Base-by-base conservation (phyloP, 2,113 vertebrate species). In the Eira barbara region DNA sequence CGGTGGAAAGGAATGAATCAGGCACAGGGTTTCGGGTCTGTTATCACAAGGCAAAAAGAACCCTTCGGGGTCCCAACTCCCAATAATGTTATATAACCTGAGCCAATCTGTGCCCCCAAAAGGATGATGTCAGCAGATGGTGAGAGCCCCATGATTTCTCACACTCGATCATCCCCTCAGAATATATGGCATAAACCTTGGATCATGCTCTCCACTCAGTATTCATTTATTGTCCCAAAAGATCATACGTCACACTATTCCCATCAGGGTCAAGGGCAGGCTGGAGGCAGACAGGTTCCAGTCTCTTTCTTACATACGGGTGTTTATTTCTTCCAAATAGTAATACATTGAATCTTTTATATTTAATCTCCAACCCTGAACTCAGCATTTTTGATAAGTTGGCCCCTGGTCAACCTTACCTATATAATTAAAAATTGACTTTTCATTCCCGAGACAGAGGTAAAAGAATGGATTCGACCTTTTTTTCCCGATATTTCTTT, bases 401-500 rank as follows among this genome's bases (percentile, higher is more conserved):
- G 65, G 71, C 69, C 61, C 81, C 79, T 17, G 4, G 81, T 78
- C 83, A 90, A 94, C 82, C 86, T 96, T 95, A 65, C 34, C 85
- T 69, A 90, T 42, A 55, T 96, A 96, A 96, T 97, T 97, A 95
- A 97, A 98, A 98, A 96, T 95, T 92, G 96, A 96, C 96, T 95
- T 97, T 97, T 93, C 79, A 81, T 97, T 97, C 83, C 89, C 42
- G 84, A 97, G 39, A 82, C 61, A 92, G 74, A 96, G n/a, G 65
- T 80, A 96, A 92, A 82, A 96, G 79, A 94, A 93, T 95, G 29
- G 55, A 91, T 65, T 65, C 73, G 36, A 52, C 74, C 63, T 57
- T 52, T 49, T 21, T 29, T 0, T 27, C 95, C 27, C 11, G 13
- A 6, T 96, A 88, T 85, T 92, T 95, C 95, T 96, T 80, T 81